These are phyloP conservation scores for Knipowitschia caucasica DNA, from an alignment of 2,797 vertebrate species.

Conservation along the genomic window DNA sequence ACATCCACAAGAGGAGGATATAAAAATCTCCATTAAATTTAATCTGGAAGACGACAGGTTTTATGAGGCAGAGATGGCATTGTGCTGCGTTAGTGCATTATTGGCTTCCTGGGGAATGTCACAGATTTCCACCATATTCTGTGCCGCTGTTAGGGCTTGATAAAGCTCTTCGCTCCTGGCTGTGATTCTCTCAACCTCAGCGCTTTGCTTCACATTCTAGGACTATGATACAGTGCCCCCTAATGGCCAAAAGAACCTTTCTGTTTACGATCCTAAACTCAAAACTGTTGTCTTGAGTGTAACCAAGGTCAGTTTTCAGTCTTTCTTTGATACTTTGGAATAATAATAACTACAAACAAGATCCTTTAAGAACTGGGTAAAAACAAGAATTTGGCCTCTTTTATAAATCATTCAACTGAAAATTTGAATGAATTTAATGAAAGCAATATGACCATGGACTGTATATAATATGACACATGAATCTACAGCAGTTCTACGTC, in stretches of 20 bases:
- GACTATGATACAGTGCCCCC: constrained; percentile 51
- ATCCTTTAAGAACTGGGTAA: constrained; percentile 9
- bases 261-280: background rate
- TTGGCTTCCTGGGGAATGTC: constrained; percentile 17
- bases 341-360: constrained; percentile 20
- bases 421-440: too few species aligned
- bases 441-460: too few species aligned
- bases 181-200: constrained; percentile 34
- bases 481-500: background rate
- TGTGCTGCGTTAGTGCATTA: constrained; percentile 7
- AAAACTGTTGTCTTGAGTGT: background rate
- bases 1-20: constrained; percentile 14
- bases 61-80: constrained; percentile 12
- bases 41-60: constrained; percentile 10
- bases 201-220: constrained; percentile 4
- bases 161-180: constrained; percentile 29
- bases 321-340: constrained; percentile 8
- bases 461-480: too few species aligned
- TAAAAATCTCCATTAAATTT: constrained; percentile 19
- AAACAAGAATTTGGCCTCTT: background rate
- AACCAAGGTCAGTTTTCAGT: constrained; percentile 37
- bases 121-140: constrained; percentile 19
- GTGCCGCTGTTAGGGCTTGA: constrained; percentile 15
- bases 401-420: too few species aligned
- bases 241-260: constrained; percentile 39